Base-by-base conservation (phyloP, 2,888 invertebrate genomes). In the Syrphus vitripennis region DNA sequence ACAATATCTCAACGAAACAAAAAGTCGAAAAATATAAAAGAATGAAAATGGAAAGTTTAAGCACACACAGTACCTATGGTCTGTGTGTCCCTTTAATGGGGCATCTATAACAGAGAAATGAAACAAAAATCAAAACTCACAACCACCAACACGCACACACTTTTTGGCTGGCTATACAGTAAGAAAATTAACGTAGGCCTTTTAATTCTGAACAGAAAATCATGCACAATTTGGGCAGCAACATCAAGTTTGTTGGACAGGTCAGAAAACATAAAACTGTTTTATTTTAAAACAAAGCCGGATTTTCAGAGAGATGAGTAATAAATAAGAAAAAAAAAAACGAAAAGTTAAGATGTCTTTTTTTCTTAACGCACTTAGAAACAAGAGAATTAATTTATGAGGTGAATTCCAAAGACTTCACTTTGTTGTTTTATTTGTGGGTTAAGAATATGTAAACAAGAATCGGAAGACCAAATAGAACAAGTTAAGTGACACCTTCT, bases 11-110 rank as follows among this genome's bases (percentile, higher is more conserved):
- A 69, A 61, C 67, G 59, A 76, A 76, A 75, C 63, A 67, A 82
- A 76, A 82, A 53, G 55, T 53, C 3, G 48, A 75, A 69, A 81
- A n/a, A n/a, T n/a, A n/a, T 55, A 75, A 61, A 71, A 67, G 55
- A 77, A 72, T 71, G 42, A 86, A 86, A 86, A 82, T 86, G 86
- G 86, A 86, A 86, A 86, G 86, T 86, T 86, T 82, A 77, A 86
- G 72, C 72, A 76, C 55, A 53, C 29, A 7, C 21, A 29, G 21
- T 31, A 55, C 55, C 55, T 55, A 55, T 65, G 50, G 45, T 48
- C 19, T 69, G 40, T 61, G 77, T 57, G 86, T 77, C 86, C 86
- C 81, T 82, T 81, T 77, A 78, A 77, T 65, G 37, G 37, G 21
- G 59, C 59, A 59, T 59, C 75, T 80, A 61, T 45, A 80, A 42